Percentiles rank a stretch among this genome's conserved stretches.
phyloP scores from a whole-genome alignment of 1,140 invertebrate species.

The Drosophila saltans region DNA sequence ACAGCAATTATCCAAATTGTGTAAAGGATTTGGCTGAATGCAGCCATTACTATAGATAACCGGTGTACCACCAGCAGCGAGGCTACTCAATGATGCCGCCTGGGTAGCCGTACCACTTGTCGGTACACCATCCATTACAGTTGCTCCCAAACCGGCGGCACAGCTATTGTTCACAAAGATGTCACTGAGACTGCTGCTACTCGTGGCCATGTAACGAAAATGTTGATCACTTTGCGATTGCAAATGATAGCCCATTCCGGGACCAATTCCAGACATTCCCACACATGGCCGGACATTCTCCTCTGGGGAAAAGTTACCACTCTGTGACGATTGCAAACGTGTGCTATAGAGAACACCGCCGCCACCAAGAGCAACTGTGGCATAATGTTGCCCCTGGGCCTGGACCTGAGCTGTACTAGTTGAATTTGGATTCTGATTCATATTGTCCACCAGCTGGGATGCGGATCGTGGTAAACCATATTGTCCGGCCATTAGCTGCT shows the following conservation, averaged over 20 bases:
- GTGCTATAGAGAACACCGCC: conserved; percentile 54
- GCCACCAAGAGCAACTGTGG: conserved; percentile 58
- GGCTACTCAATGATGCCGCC: conserved; percentile 53
- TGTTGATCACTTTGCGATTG: conserved; percentile 81
- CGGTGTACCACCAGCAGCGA: conserved; percentile 56
- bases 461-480: conserved; percentile 71
- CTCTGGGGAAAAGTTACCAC: conserved; percentile 44
- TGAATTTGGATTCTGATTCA: not conserved
- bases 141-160: conserved; percentile 42
- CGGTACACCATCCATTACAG: conserved; percentile 9
- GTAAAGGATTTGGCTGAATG: conserved; percentile 72
- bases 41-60: conserved; percentile 66
- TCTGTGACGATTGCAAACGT: conserved; percentile 57
- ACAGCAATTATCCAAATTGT: conserved; percentile 79
- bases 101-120: conserved; percentile 47
- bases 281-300: conserved; percentile 23
- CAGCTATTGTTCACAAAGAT: conserved; percentile 78
- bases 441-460: conserved; percentile 70
- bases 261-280: conserved; percentile 19
- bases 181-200: conserved; percentile 79
- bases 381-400: conserved; percentile 54
- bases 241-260: conserved; percentile 40
- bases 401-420: conserved; percentile 15
- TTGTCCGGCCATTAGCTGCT: conserved; percentile 30
- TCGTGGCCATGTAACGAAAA: conserved; percentile 74